Base-by-base conservation (phyloP, 2,888 invertebrate species). In the Brachyptera putata region DNA sequence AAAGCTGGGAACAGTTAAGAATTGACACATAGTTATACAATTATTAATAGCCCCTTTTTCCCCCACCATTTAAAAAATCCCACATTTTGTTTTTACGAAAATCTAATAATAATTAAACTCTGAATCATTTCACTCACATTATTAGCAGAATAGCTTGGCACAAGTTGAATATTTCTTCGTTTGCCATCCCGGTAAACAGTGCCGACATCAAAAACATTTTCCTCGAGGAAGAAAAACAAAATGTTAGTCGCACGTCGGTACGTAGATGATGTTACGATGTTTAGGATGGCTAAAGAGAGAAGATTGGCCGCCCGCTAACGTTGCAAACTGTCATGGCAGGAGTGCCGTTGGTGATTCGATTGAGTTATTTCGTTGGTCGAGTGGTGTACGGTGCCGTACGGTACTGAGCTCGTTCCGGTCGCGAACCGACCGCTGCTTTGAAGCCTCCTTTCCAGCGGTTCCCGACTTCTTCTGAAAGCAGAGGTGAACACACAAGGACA, bases 361-460 rank as follows among this genome's bases (percentile, higher is more conserved):
- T n/a, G n/a, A n/a, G n/a, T n/a, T 79, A 80, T 75, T 81, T 80
- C 70, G 77, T 71, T 66, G 81, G 79, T 66, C 81, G 79, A 69
- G 80, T 71, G 69, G 80, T 71, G 72, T 82, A 82, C 63, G 81
- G 81, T 66, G 80, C 79, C 66, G 79, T 75, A 71, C 81, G 80
- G 74, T 80, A 82, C 70, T 81, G 81, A 72, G 79, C 74, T 66
- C 78, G 77, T 21, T 65, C 64, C 56, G 62, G 41, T 34, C 58
- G 56, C 71, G 76, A 74, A 70, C 76, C 75, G 68, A 78, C 75
- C 65, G 77, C 75, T 60, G 77, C 74, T 76, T 80, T 80, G 77
- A 80, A 79, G 61, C 78, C 75, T 61, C 78, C 74, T 75, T 81
- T 81, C 80, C 80, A 81, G 70, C 79, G 79, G 73, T 78, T 79